These are phyloP conservation scores for Danio rerio DNA, from an alignment of 2,113 vertebrate genomes.

Conservation along the genomic window DNA sequence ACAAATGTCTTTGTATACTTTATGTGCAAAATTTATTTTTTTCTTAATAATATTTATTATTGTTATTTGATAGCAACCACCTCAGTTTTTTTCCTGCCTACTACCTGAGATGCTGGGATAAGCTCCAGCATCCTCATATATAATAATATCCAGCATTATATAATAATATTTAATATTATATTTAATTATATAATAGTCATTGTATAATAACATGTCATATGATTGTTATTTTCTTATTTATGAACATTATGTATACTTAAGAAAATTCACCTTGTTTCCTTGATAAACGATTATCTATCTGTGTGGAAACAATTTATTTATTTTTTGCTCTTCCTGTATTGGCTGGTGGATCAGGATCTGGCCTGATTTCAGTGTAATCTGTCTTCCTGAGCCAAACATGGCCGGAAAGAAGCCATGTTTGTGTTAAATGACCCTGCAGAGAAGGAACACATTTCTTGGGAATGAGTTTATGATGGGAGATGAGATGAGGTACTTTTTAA, in stretches of 20 bases:
- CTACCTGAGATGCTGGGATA: background rate
- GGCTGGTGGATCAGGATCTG: background rate
- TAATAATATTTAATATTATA: background rate
- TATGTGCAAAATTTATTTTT: too few relatives aligned
- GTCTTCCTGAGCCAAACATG: constrained; percentile 1
- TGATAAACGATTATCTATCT: too few relatives aligned
- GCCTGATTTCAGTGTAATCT: constrained; percentile 40
- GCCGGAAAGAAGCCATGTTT: constrained; percentile 25
- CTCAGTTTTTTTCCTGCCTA: background rate
- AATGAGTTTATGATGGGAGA: background rate
- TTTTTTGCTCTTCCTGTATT: background rate
- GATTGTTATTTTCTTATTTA: background rate
- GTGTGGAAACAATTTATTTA: background rate
- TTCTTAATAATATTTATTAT: background rate
- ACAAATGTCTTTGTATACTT: too few relatives aligned
- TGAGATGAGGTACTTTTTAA: constrained; percentile 53
- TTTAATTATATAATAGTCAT: background rate
- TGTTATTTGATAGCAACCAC: background rate
- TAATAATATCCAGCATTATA: background rate
- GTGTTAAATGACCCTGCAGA: constrained; percentile 1
- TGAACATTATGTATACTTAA: background rate
- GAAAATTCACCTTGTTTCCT: background rate
- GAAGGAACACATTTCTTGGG: constrained; percentile 13
- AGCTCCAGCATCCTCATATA: background rate
- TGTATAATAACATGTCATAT: background rate